Percentiles rank a stretch among this genome's conserved stretches.
These are phyloP conservation scores for Prionailurus viverrinus DNA, from an alignment of 2,113 vertebrate genomes.

Conservation along the genomic window DNA sequence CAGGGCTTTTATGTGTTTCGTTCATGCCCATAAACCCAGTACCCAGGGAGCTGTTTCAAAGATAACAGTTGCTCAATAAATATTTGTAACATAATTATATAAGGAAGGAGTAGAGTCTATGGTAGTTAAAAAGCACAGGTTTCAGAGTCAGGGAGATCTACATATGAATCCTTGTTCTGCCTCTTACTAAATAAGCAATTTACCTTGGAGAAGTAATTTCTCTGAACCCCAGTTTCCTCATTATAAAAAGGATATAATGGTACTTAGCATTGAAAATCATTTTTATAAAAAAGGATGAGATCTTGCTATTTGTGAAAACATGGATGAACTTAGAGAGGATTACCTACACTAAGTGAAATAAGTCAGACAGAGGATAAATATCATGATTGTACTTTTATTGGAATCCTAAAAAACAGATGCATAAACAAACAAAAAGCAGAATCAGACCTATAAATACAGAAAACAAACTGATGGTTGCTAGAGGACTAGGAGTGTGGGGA, in stretches of 20 bases:
- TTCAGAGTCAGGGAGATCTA: neutral
- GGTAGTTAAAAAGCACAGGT: neutral
- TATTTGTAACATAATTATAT: neutral
- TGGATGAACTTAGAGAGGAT: neutral
- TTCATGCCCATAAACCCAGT: neutral
- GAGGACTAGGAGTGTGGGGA: neutral
- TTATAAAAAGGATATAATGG: neutral
- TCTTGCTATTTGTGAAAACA: neutral
- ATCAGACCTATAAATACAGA: neutral
- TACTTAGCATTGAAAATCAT: neutral
- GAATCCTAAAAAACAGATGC: neutral
- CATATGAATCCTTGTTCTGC: neutral
- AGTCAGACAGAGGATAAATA: neutral
- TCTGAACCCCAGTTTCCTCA: neutral
- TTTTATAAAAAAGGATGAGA: neutral
- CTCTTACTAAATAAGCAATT: slow-evolving; percentile 12
- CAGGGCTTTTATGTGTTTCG: neutral
- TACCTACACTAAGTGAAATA: neutral
- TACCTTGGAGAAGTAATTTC: neutral
- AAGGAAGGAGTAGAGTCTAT: neutral
- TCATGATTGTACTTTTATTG: neutral
- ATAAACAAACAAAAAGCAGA: neutral
- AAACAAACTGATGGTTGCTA: neutral
- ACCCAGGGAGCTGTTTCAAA: neutral
- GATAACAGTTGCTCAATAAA: neutral